Base-by-base conservation (phyloP, 2,888 invertebrate genomes). In the Harpagoxenus sublaevis region DNA sequence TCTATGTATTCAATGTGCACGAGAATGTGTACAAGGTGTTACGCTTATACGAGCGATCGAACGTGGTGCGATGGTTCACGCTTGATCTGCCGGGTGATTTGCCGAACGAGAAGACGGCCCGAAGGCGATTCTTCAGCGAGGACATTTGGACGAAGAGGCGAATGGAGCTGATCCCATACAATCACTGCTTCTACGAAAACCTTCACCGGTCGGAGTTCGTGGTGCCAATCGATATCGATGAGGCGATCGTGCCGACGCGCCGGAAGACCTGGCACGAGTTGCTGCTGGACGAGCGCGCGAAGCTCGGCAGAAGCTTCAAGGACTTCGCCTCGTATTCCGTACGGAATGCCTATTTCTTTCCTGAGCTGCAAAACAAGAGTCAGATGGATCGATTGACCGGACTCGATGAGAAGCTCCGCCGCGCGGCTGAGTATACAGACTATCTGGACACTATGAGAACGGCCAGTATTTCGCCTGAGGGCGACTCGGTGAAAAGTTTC, bases 131-230 rank as follows among this genome's bases (percentile, higher is more conserved):
- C 84, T 94, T 96, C 35, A 93, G 93, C 87, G 92, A 95, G 39
- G 95, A 96, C 88, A 92, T 96, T 53, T 97, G 97, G 96, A 97
- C 97, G 93, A 96, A 97, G 92, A 95, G 97, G 90, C 96, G 96
- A 81, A 96, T 97, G 95, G 97, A 98, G 93, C 95, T 98, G 51
- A 96, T 97, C 86, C 96, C 97, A 0, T 98, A 97, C 94, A 98
- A 98, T 94, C 97, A 97, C 94, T 98, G 97, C 93, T 96, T 97
- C 84, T 97, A 98, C 94, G 96, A 97, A 93, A 97, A 97, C 95
- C 95, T 97, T 75, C 95, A 96, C 90, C 95, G 95, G 87, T 97
- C 97, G 57, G 96, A 96, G 90, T 97, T 96, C 93, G 95, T 97
- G 28, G 95, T 97, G 45, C 97, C 97, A 12, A 94, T 97, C 89